Conservation (phyloP, 2,113 vertebrate genomes). For the Carassius carassius region DNA sequence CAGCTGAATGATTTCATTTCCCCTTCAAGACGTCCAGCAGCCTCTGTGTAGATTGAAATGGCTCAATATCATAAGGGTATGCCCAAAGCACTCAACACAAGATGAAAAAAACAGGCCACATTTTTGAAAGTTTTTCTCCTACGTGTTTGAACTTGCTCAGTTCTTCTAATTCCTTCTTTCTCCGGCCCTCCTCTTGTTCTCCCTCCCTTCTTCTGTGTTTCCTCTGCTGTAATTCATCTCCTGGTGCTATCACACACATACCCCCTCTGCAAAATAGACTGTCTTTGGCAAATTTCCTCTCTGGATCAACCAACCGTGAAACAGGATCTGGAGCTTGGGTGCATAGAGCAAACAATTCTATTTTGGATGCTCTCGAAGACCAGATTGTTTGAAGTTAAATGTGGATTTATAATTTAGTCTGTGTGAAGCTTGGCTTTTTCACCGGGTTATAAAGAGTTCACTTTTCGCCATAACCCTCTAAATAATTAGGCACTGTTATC, state of each 20-base stretch:
- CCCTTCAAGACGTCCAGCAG: not conserved
- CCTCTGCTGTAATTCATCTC: conserved; percentile 4
- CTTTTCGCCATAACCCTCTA: not conserved
- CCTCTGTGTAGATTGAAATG: not conserved
- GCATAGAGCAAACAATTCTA: not conserved
- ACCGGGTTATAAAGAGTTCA: not conserved
- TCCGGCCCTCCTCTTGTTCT: not conserved
- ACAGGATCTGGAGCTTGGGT: conserved; percentile 43
- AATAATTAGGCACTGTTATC: not conserved
- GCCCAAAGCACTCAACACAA: not conserved
- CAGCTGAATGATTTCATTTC: not conserved
- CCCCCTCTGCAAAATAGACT: conserved; percentile 24
- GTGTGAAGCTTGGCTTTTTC: conserved; percentile 2
- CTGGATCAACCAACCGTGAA: conserved; percentile 37
- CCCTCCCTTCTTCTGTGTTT: not conserved
- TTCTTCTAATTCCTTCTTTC: not conserved
- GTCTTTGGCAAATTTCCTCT: conserved; percentile 49
- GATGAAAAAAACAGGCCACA: not conserved
- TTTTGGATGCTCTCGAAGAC: not conserved
- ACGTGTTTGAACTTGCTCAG: not conserved
- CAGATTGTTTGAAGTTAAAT: not conserved
- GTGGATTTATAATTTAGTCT: not conserved
- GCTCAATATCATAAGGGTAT: not conserved
- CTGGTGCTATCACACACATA: conserved; percentile 23
- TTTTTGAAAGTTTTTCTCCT: not conserved